These are phyloP conservation scores for Stegastes partitus DNA, from an alignment of 2,113 vertebrate genomes.

Conservation along the genomic window DNA sequence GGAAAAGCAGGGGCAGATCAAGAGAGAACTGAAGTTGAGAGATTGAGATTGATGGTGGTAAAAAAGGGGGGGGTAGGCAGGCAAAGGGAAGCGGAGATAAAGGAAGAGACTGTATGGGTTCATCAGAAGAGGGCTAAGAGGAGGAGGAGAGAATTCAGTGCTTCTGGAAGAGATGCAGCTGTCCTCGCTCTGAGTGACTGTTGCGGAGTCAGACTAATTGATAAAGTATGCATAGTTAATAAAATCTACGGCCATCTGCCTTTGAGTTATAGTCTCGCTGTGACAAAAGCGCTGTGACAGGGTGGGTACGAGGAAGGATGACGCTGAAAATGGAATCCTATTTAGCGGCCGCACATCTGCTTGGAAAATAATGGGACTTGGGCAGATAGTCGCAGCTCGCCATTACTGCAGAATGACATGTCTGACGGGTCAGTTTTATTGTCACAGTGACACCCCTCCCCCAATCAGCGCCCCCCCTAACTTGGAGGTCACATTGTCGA, in stretches of 20 bases:
- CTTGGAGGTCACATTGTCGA: conserved; percentile 24
- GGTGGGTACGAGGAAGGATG: conserved; percentile 10
- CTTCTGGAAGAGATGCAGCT: conserved; percentile 12
- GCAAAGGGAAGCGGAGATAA: not conserved
- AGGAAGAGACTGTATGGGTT: conserved; percentile 15
- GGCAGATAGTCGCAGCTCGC: not conserved
- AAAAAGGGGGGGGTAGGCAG: not conserved
- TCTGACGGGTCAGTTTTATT: conserved; percentile 32
- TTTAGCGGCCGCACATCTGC: conserved; percentile 20
- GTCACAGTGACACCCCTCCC: not conserved
- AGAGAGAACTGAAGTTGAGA: conserved; percentile 25
- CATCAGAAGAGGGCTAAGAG: conserved; percentile 13
- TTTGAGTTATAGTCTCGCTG: conserved; percentile 8
- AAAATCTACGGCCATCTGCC: conserved; percentile 30
- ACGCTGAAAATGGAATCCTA: conserved; percentile 25
- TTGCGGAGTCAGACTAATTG: conserved; percentile 24
- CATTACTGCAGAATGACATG: conserved; percentile 17
- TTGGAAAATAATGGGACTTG: conserved; percentile 42
- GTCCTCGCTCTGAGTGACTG: conserved; percentile 17
- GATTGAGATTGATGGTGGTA: conserved; percentile 26
- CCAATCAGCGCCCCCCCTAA: not conserved
- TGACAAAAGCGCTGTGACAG: conserved; percentile 12
- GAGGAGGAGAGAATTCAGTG: not conserved
- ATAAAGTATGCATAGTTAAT: conserved; percentile 40
- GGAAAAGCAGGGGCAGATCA: conserved; percentile 35